phyloP scores from a whole-genome alignment of 2,113 vertebrate species.

The Seriola dumerili region DNA sequence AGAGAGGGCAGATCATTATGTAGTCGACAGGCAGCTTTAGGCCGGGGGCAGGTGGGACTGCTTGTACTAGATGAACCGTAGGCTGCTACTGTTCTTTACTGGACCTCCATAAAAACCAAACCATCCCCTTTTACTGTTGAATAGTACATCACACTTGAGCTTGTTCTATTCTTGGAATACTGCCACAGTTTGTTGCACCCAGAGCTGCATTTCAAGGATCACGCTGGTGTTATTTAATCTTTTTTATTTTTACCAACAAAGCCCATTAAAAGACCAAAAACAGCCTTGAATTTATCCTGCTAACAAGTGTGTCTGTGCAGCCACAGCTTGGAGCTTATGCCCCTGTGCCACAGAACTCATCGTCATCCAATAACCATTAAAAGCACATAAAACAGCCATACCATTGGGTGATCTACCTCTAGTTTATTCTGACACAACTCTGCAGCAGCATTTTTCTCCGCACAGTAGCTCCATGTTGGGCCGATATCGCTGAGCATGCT shows the following conservation, averaged over 20 bases:
- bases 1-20: conserved; percentile 81
- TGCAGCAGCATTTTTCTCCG: conserved; percentile 33
- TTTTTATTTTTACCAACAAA: conserved; percentile 18
- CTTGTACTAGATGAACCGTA: conserved; percentile 70
- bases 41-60: conserved; percentile 69
- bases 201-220: conserved; percentile 36
- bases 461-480: conserved; percentile 27
- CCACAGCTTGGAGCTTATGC: conserved; percentile 28
- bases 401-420: conserved; percentile 14
- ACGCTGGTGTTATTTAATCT: conserved; percentile 13
- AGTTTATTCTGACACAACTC: conserved; percentile 38
- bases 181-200: conserved; percentile 27
- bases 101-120: conserved; percentile 59
- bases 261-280: conserved; percentile 24
- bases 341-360: conserved; percentile 33
- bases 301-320: conserved; percentile 46
- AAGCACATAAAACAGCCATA: conserved; percentile 39
- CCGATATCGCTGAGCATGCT: conserved; percentile 16
- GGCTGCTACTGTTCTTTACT: conserved; percentile 64
- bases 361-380: conserved; percentile 37
- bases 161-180: conserved; percentile 32
- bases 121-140: conserved; percentile 36
- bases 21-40: conserved; percentile 77
- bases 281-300: conserved; percentile 33
- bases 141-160: conserved; percentile 32